Percentiles rank a stretch among this genome's conserved stretches.
phyloP scores from a whole-genome alignment of 2,113 vertebrate species.

The Spizaetus ornatus region DNA sequence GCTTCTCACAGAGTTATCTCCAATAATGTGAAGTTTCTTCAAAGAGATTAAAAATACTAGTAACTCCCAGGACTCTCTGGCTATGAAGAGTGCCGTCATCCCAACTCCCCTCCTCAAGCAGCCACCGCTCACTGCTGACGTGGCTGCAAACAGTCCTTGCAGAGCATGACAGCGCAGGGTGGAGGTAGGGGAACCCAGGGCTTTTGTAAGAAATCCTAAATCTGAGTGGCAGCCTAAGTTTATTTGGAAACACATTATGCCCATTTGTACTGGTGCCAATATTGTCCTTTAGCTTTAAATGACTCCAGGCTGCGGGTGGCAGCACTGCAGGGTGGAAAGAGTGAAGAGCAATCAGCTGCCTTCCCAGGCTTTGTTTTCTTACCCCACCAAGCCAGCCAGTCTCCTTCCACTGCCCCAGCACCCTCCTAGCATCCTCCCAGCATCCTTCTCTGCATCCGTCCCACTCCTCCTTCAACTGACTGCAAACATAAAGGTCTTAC shows the following conservation, averaged over 20 bases:
- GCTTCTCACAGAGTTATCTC: background rate
- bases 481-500: background rate
- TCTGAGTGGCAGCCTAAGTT: background rate
- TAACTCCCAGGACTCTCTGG: too few species aligned
- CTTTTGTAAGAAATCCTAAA: background rate
- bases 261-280: background rate
- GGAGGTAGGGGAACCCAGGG: background rate
- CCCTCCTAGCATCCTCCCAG: background rate
- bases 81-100: background rate
- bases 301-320: background rate
- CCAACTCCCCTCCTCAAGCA: background rate
- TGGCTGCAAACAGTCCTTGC: background rate
- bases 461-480: background rate
- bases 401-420: background rate
- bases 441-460: background rate
- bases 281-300: background rate
- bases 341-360: background rate
- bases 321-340: background rate
- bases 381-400: background rate
- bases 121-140: rapidly evolving
- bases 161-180: rapidly evolving
- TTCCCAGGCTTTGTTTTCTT: background rate
- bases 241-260: background rate
- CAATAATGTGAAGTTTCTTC: background rate
- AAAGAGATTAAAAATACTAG: background rate